Percentiles rank a stretch among this genome's conserved stretches.
Evolutionary conservation across 2,113 vertebrate species (phyloP).

Genomic region (Aix galericulata): DNA sequence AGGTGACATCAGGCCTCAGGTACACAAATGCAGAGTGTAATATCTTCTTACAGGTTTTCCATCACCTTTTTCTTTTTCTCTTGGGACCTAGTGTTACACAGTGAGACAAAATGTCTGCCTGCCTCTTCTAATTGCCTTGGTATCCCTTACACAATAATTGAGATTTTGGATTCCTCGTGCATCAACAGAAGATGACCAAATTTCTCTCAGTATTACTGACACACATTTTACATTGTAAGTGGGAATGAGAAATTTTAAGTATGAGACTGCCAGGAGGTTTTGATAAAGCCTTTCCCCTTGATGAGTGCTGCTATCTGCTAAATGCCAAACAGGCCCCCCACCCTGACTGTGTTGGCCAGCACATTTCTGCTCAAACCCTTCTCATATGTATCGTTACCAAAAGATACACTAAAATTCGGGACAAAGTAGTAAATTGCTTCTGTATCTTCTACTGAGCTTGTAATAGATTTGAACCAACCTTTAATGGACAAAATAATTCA

Average conservation of each 20-base stretch:
- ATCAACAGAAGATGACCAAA: background rate
- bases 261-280: background rate
- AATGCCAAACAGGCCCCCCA: background rate
- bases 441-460: constrained; percentile 13
- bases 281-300: constrained; percentile 10
- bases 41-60: background rate
- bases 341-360: background rate
- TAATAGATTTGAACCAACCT: background rate
- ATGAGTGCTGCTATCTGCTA: background rate
- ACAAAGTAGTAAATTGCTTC: background rate
- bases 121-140: background rate
- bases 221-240: background rate
- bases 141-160: background rate
- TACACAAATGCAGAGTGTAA: background rate
- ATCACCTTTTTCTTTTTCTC: background rate
- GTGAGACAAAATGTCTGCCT: background rate
- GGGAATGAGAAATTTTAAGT: background rate
- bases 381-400: background rate
- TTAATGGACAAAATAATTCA: background rate
- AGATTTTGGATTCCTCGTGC: background rate
- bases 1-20: background rate
- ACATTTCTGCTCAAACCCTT: background rate
- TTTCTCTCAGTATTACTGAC: background rate
- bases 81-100: background rate
- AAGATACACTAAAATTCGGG: constrained; percentile 22